Conservation (phyloP, 2,888 invertebrate species). For the Trachelus stipa region DNA sequence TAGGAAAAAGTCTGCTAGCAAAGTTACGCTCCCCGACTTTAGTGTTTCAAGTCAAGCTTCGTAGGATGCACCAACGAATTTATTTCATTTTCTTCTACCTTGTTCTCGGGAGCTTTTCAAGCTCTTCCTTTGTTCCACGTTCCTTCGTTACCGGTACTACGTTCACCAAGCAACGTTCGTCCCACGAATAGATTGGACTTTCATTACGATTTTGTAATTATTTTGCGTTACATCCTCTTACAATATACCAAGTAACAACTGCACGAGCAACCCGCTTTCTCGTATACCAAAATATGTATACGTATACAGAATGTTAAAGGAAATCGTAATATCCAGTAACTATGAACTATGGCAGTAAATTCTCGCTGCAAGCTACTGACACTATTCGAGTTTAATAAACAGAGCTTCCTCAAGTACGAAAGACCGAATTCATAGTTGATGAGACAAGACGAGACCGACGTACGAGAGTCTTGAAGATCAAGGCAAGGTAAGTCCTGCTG, state of each 20-base stretch:
- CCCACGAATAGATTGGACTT: background rate
- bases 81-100: background rate
- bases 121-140: background rate
- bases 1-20: background rate
- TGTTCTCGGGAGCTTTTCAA: background rate
- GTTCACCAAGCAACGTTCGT: background rate
- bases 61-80: background rate
- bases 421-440: constrained; percentile 5
- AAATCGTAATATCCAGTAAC: background rate
- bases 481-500: constrained; percentile 2
- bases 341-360: background rate
- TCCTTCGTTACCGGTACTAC: background rate
- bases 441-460: background rate
- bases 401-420: constrained; percentile 5
- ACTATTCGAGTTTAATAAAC: constrained; percentile 9
- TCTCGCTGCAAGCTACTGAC: background rate
- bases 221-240: background rate
- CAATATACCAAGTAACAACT: background rate
- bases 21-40: background rate
- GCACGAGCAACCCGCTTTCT: too few species aligned
- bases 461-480: constrained; percentile 4
- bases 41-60: background rate
- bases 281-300: background rate
- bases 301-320: background rate
- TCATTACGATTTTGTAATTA: background rate